These are phyloP conservation scores for Tachystola acroxantha DNA, from an alignment of 2,888 invertebrate genomes.

Conservation along the genomic window DNA sequence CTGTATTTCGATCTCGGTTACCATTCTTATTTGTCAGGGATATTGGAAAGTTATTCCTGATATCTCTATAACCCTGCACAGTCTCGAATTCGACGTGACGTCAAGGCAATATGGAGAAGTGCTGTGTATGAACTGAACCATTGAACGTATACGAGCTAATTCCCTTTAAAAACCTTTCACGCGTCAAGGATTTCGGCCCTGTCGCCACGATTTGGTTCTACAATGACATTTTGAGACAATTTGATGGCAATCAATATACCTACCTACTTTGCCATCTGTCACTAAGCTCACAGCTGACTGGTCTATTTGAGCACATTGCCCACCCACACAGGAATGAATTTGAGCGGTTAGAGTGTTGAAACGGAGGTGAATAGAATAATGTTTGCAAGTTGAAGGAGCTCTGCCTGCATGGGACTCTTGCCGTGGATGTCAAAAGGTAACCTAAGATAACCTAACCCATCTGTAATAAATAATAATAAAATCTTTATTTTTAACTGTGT, in stretches of 20 bases:
- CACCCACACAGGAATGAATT: too few species aligned
- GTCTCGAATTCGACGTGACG: constrained; percentile 21
- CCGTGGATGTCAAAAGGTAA: too few species aligned
- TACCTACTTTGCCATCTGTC: not conserved
- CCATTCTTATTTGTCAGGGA: not conserved
- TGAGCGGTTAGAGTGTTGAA: too few species aligned
- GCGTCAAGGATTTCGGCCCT: constrained; percentile 4
- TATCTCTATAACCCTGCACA: not conserved
- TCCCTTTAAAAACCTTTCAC: constrained; percentile 8
- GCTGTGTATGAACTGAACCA: not conserved
- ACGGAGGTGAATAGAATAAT: too few species aligned
- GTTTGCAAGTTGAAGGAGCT: too few species aligned
- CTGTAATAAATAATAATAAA: too few species aligned
- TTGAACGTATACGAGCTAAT: not conserved
- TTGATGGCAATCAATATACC: too few species aligned
- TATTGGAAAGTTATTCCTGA: not conserved
- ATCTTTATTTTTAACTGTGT: too few species aligned
- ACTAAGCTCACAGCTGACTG: not conserved
- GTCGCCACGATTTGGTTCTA: too few species aligned
- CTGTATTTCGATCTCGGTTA: constrained; percentile 16
- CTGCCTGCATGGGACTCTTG: too few species aligned
- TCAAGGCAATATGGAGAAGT: constrained; percentile 31
- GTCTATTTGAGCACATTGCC: not conserved
- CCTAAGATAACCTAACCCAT: too few species aligned
- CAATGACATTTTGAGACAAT: not conserved